Conservation (phyloP, 2,888 invertebrate genomes). For the Sepioteuthis lessoniana region DNA sequence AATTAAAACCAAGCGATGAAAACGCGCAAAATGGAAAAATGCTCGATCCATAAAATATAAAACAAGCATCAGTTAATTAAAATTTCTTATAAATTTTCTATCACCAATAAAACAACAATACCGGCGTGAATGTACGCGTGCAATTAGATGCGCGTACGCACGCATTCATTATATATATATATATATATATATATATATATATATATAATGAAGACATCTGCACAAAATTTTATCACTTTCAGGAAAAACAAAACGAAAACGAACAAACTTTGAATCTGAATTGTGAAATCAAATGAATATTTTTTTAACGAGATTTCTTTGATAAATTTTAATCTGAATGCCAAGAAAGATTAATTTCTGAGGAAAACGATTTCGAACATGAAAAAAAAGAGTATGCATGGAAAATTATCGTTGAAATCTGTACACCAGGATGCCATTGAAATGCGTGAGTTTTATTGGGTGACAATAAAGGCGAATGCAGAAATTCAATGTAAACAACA, state of each 20-base stretch:
- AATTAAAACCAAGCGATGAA: neutral
- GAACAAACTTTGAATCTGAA: neutral
- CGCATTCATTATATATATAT: no score
- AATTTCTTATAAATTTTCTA: neutral
- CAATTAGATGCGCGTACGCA: neutral
- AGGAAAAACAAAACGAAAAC: neutral
- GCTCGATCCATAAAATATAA: neutral
- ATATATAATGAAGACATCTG: neutral
- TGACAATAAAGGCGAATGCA: neutral
- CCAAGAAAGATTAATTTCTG: neutral
- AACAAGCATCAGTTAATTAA: neutral
- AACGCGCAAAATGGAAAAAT: neutral
- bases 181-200: neutral
- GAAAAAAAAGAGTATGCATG: neutral
- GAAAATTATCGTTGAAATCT: neutral
- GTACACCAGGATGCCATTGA: neutral
- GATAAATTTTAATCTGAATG: constrained; percentile 9
- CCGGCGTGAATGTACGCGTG: neutral
- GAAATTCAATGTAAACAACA: neutral
- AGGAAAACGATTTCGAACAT: neutral
- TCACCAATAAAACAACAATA: constrained; percentile 19
- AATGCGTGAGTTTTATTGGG: neutral
- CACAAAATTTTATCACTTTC: neutral
- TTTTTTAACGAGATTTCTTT: neutral
- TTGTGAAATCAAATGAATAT: neutral